Evolutionary conservation across 2,113 vertebrate genomes (phyloP).

Genomic region (Sinocyclocheilus grahami): DNA sequence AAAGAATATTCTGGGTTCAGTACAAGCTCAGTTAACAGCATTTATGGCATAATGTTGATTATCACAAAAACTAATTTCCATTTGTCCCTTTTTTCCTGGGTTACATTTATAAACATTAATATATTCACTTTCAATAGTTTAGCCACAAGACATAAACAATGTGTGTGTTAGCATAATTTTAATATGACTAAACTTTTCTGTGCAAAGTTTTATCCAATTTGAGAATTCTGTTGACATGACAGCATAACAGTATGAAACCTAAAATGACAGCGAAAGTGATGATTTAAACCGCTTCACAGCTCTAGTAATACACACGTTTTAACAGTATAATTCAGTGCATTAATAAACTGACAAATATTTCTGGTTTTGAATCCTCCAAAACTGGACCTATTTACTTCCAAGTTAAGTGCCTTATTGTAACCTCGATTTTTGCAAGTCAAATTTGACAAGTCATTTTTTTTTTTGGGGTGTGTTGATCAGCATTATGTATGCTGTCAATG

Average conservation of each 20-base stretch:
- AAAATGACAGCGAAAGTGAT: background rate
- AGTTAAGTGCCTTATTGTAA: background rate
- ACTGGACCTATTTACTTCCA: background rate
- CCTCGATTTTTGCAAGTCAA: background rate
- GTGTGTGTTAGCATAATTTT: background rate
- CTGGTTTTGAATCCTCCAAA: background rate
- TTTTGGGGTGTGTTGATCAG: background rate
- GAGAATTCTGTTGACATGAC: background rate
- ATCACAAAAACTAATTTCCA: background rate
- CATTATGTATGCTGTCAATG: background rate
- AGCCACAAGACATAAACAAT: background rate
- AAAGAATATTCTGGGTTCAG: conserved; percentile 8
- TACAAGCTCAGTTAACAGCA: background rate
- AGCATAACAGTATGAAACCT: background rate
- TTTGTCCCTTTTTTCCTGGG: background rate
- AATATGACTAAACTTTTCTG: background rate
- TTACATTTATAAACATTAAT: background rate
- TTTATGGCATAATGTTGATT: conserved; percentile 8
- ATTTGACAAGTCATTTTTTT: background rate
- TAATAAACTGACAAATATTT: background rate
- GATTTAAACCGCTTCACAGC: background rate
- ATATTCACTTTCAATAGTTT: background rate
- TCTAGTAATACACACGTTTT: background rate
- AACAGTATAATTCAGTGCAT: background rate
- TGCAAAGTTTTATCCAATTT: conserved; percentile 1